Base-by-base conservation (phyloP, 2,113 vertebrate genomes). In the Corythornis madagascariensis region DNA sequence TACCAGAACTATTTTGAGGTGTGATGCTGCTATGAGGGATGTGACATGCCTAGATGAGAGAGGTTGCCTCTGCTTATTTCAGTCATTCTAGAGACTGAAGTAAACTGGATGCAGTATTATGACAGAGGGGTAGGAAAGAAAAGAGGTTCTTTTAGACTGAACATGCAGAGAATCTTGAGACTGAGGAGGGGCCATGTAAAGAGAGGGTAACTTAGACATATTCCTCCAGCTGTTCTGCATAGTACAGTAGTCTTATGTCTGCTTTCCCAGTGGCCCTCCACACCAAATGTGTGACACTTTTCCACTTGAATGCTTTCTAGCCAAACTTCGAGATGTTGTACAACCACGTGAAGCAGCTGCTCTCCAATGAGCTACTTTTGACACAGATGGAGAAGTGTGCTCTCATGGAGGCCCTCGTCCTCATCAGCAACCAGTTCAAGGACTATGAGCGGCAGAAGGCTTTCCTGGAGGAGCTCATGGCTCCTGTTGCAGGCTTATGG, bases 391-490 rank as follows among this genome's bases (percentile, higher is more conserved):
- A 99, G 96, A 99, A 99, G 50, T 98, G 98, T 78, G 97, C 99
- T 9, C 98, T 99, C 85, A 98, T 99, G 97, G 99, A 99, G 95
- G 98, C 99, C 21, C 97, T 99, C 33, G 98, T 99, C 88, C 98
- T 99, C 85, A 98, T 99, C 96, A 99, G 99, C 95, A 99, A 99
- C 97, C 98, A 99, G 56, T 99, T 99, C 94, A 99, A 99, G 97
- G 98, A 99, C 96, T 99, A 98, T 19, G 97, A 98, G 71, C 98
- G 98, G 88, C 99, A 99, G 97, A 98, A 98, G 56, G 97, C 94
- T 60, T 99, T 99, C 96, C 95, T 99, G 55, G 98, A 98, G 83
- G 98, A 99, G 90, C 98, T 99, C 48, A 97, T 99, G 98, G 97
- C 97, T 31, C 97, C 99, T 2, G 97, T 99, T 73, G 96, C 98